Evolutionary conservation across 2,797 vertebrate genomes (phyloP).

Genomic region (Peromyscus attwateri): DNA sequence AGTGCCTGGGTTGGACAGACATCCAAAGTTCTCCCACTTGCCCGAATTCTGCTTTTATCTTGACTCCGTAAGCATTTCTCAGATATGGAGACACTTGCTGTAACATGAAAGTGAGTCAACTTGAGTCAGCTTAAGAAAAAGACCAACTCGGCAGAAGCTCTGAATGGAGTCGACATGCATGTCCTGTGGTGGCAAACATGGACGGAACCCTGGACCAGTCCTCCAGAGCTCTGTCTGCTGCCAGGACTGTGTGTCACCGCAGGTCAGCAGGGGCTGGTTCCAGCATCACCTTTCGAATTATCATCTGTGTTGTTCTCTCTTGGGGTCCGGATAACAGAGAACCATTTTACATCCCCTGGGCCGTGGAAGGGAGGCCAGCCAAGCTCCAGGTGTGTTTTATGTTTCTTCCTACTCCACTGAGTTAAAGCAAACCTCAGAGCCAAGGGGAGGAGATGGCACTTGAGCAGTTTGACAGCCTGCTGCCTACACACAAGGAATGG

Average conservation of each 20-base stretch:
- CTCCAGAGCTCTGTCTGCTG: not conserved
- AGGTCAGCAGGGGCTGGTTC: not conserved
- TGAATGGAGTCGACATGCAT: not conserved
- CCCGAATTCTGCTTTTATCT: not conserved
- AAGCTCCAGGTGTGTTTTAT: not conserved
- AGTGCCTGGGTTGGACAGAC: not conserved
- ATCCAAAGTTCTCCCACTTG: not conserved
- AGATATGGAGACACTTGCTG: not conserved
- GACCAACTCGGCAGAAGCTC: not conserved
- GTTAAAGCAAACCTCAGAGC: not conserved
- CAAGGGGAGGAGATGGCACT: rapidly evolving
- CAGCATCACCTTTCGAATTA: too few species aligned
- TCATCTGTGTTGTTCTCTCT: not conserved
- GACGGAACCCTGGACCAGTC: not conserved
- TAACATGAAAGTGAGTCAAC: slow-evolving; percentile 4
- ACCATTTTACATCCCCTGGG: not conserved
- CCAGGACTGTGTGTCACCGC: rapidly evolving
- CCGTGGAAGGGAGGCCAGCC: not conserved
- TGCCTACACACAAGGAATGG: not conserved
- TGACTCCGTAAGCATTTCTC: slow-evolving; percentile 23
- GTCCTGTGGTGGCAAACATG: not conserved
- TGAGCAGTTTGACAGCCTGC: not conserved
- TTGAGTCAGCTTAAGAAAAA: not conserved
- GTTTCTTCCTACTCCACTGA: not conserved
- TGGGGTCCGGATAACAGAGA: not conserved